Evolutionary conservation across 2,113 vertebrate genomes (phyloP), one percentile per base, ranked within the genome.

Genomic region (Chlorocebus sabaeus): DNA sequence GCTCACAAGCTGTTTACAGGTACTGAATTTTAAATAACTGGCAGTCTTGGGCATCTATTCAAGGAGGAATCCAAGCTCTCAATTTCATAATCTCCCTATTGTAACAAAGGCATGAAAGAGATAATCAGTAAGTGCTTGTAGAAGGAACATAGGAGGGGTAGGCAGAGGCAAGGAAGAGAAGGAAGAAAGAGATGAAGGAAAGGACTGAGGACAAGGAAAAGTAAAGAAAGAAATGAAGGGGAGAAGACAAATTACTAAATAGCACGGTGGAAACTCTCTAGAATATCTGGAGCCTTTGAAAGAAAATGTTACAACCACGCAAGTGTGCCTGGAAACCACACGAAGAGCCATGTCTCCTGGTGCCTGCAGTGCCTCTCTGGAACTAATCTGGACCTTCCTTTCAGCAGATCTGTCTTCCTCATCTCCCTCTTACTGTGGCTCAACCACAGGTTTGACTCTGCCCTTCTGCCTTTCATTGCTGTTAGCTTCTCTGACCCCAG

Each of bases 21-120:
- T 95, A 75, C 50, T 79, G 97, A 88, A 92, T 97, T 97, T 96
- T 92, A 96, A 97, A 76, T 94, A 92, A 67, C 89, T 68, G 14
- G 55, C 75, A 85, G 89, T 96, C 75, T 64, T 76, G 80, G 92
- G 86, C 35, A 80, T 83, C 76, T 90, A 86, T 48, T 94, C 93
- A 95, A 90, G 89, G 86, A 96, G 82, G 90, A 97, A 95, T 76
- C 83, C 48, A 93, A 70, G 48, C 45, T 72, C 64, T 93, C 57
- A 45, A 30, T 43, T 75, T 79, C 8, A 22, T 76, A 18, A 92
- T 93, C 72, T 96, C 79, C 57, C 50, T 94, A 52, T 85, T 79
- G 30, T 57, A 82, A 89, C 38, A 61, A 5, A 27, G 70, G 27
- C 52, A 64, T 3, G 45, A 76, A 38, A 27, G 38, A 78, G 67